Percentiles rank a stretch among this genome's conserved stretches.
Evolutionary conservation across 2,113 vertebrate genomes (phyloP).

Genomic region (Clarias magur): DNA sequence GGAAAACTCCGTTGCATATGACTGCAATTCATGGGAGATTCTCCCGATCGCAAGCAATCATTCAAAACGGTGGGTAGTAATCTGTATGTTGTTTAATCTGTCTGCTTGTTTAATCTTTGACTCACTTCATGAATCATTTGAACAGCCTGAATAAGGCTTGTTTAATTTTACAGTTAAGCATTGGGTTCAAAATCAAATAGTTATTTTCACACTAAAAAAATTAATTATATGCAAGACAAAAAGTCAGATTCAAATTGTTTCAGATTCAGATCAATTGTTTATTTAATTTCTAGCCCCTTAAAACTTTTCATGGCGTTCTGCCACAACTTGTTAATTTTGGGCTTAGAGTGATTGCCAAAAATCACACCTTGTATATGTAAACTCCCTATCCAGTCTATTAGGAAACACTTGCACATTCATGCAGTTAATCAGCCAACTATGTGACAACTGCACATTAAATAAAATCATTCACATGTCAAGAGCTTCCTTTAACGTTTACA

Average conservation of each 20-base stretch:
- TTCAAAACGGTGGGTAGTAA: conserved; percentile 87
- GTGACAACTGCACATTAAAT: background rate
- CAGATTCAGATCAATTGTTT: background rate
- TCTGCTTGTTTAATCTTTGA: background rate
- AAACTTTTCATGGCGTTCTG: background rate
- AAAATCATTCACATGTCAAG: background rate
- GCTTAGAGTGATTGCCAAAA: background rate
- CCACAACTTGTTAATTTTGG: background rate
- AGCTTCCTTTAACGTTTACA: background rate
- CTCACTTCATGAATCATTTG: background rate
- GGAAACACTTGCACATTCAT: background rate
- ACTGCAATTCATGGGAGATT: conserved; percentile 97
- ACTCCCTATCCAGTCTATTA: background rate
- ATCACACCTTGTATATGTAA: background rate
- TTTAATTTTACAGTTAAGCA: background rate
- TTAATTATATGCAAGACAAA: background rate
- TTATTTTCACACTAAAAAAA: background rate
- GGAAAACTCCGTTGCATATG: conserved; percentile 98
- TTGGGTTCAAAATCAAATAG: too few relatives aligned
- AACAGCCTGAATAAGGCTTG: background rate
- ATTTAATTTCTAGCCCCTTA: background rate
- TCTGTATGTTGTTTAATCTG: too few relatives aligned
- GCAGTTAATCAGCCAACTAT: background rate
- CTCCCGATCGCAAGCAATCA: conserved; percentile 96
- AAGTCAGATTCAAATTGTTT: background rate